Evolutionary conservation across 2,888 invertebrate species (phyloP).

Genomic region (Plebejus anna): DNA sequence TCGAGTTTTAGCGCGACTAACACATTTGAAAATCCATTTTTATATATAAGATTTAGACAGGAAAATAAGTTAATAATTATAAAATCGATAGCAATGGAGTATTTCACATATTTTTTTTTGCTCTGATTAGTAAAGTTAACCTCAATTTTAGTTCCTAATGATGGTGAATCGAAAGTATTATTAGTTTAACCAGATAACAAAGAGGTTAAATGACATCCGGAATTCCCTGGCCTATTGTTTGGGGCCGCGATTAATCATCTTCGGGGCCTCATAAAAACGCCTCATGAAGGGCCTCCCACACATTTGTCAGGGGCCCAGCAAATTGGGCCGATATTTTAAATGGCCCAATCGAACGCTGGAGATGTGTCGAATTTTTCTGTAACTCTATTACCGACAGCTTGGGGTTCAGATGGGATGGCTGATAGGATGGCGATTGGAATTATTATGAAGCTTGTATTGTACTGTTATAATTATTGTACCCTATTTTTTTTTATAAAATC

Average conservation of each 20-base stretch:
- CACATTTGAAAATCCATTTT: too few relatives aligned
- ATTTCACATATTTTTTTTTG: too few relatives aligned
- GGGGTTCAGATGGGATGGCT: not conserved
- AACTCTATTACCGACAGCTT: slow-evolving; percentile 12
- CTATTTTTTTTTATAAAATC: not conserved
- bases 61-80: too few relatives aligned
- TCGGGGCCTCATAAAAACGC: not conserved
- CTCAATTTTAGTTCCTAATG: too few relatives aligned
- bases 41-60: too few relatives aligned
- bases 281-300: not conserved
- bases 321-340: slow-evolving; percentile 23
- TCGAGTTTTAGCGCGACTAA: too few relatives aligned
- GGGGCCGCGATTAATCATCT: slow-evolving; percentile 11
- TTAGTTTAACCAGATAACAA: not conserved
- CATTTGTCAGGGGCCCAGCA: not conserved
- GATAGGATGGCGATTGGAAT: not conserved
- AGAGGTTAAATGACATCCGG: not conserved
- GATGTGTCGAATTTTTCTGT: slow-evolving; percentile 10
- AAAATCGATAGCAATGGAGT: too few relatives aligned
- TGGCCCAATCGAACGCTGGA: slow-evolving; percentile 17
- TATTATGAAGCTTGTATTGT: not conserved
- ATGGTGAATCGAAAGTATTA: not conserved
- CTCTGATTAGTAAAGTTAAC: too few relatives aligned
- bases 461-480: not conserved
- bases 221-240: not conserved